Base-by-base conservation (phyloP, 2,888 invertebrate genomes). In the Stomorhina lunata region DNA sequence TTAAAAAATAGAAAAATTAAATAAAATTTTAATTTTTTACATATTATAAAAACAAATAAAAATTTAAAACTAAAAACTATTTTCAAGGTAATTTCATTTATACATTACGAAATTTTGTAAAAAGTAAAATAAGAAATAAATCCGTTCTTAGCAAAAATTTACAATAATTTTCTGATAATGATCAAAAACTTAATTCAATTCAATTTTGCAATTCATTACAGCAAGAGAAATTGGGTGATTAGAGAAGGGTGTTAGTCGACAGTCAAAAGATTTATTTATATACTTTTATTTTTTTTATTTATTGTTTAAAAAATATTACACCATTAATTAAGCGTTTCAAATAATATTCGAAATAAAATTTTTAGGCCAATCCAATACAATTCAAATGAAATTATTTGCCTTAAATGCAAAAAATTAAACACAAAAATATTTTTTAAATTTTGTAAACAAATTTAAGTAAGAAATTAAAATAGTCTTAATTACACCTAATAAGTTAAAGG, bases 201-300 rank as follows among this genome's bases (percentile, higher is more conserved):
- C n/a, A 50, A 22, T 53, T 65, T 72, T 59, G 66, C 79, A 79
- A 57, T 79, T 79, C 50, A 72, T 37, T 68, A 80, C 72, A 80
- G 66, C 66, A 57, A 61, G 20, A 79, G 32, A 72, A 59, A 43
- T 55, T 32, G 29, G 10, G 66, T 48, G 57, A 57, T 66, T 32
- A 71, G 12, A 66, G 45, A n/a, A 40, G 37, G 32, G 48, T 48
- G 57, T 72, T 50, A 32, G 15, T 68, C 32, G 22, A 61, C 43
- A 73, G 79, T 43, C 50, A 59, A 43, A 22, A 72, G 27, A 55
- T 25, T 43, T 48, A 7, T 45, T n/a, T 32, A 17, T 57, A 4
- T 29, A 15, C 9, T n/a, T 20, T 17, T 10, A 34, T 20, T 2
- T 50, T 10, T 6, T 32, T 53, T n/a, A n/a, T 50, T 43, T 55